Evolutionary conservation across 2,888 invertebrate genomes (phyloP), one percentile per base, ranked within the genome.

Genomic region (Tachina lurida): DNA sequence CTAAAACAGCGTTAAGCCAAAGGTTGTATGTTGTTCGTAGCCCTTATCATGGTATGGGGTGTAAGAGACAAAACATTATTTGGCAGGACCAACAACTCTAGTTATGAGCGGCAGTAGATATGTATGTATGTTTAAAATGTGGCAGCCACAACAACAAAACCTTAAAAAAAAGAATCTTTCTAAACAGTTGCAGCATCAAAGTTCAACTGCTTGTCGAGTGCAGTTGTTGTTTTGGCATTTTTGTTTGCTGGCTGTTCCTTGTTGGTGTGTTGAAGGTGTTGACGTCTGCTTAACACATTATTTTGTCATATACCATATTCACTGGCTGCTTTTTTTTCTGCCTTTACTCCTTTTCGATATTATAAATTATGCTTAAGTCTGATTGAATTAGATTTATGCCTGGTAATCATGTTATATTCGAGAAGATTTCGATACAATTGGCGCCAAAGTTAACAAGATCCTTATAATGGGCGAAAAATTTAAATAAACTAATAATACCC

Each of bases 271-370:
- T 85, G 87, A 71, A 88, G 87, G 88, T 88, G 88, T 88, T 88
- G 88, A 88, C 87, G 88, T 88, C 82, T 87, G 84, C 88, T 88
- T 88, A 88, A 88, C 88, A 88, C 88, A 87, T 88, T 87, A 87
- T 87, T 88, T 88, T 85, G 88, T 87, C 88, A 86, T 87, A 88
- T 86, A 87, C 31, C 88, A 86, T 87, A 86, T 84, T 79, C 70
- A 22, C 12, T 71, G 15, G 71, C 56, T 65, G 15, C 8, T 77
- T 45, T 54, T 62, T 2, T 41, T 43, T 73, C 62, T 68, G 10
- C 15, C 31, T 56, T 60, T 58, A 9, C 62, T 43, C 45, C 52
- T 71, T 45, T 47, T 76, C 49, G 63, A 56, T 43, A 52, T 62
- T 83, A 76, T 86, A 74, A 86, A 83, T 86, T 83, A 79, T 86